phyloP scores from a whole-genome alignment of 2,888 invertebrate species.

The Ceratothoa steindachneri region DNA sequence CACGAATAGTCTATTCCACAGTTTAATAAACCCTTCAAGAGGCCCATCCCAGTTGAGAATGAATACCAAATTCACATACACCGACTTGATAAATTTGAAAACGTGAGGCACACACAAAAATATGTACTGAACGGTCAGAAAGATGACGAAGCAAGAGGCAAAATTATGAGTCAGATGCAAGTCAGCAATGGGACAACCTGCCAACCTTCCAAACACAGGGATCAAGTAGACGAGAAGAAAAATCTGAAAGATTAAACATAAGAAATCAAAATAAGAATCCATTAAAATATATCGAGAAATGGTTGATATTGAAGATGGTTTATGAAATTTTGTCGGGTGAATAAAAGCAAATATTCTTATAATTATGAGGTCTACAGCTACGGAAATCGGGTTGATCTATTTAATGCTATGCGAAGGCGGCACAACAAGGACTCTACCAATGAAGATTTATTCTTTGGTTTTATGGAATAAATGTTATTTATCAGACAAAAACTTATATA shows the following conservation, averaged over 20 bases:
- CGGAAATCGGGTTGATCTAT: no score
- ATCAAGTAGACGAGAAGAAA: conserved; percentile 55
- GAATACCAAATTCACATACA: conserved; percentile 25
- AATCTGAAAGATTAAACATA: conserved; percentile 41
- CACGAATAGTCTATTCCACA: conserved; percentile 55
- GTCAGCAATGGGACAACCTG: conserved; percentile 53
- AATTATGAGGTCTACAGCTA: no score
- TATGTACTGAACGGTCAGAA: conserved; percentile 49
- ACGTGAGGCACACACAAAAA: conserved; percentile 46
- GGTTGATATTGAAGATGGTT: no score
- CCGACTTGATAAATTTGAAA: conserved; percentile 41
- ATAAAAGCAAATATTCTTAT: no score
- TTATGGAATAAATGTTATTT: no score
- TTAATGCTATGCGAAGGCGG: no score
- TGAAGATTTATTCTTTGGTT: no score
- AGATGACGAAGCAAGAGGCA: conserved; percentile 53
- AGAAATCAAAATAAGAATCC: neutral
- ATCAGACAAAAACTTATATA: no score
- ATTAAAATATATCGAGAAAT: no score
- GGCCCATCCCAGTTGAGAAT: conserved; percentile 41
- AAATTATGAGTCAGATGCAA: conserved; percentile 55
- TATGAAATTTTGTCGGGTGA: no score
- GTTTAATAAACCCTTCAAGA: conserved; percentile 51
- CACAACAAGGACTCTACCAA: no score
- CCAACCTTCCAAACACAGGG: conserved; percentile 56